Evolutionary conservation across 2,113 vertebrate species (phyloP), one percentile per base, ranked within the genome.

Genomic region (Lampris incognitus): DNA sequence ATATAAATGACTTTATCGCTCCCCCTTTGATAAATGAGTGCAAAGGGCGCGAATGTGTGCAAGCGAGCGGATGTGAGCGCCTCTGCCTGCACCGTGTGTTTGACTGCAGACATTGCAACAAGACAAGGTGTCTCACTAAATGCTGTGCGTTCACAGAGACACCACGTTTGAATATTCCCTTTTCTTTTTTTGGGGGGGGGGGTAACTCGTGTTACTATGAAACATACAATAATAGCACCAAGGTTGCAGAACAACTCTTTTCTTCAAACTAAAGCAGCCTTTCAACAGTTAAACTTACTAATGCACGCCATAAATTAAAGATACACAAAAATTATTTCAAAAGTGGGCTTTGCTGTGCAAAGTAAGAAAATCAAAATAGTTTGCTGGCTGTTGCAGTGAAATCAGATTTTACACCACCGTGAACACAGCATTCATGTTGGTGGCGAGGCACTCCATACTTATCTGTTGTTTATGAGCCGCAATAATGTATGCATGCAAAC

Each of bases 11-110:
- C 62, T 67, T 54, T 85, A 70, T 82, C 37, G 24, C 24, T 83
- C 72, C 57, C 76, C 74, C 65, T 75, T 46, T 82, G 79, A 88
- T 87, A 79, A 87, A 89, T 81, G 76, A 85, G 58, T 4, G 9
- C 48, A 6, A 1, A 75, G 61, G 64, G 67, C 59, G 36, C 2
- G 68, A 9, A 59, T 5, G 56, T 38, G 36, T 51, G 48, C n/a
- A 8, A 9, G 60, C 46, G 13, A 79, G 55, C 52, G 65, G 13
- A 55, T 57, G 60, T 52, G 63, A 13, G 48, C 5, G 46, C 11
- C 2, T 40, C 37, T 38, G 38, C 72, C 38, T 64, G 69, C 74
- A 38, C 64, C 74, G 55, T 61, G 5, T 38, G 24, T 79, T 60
- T 83, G 73, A 86, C 56, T 41, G 64, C 41, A 68, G 68, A 85